Percentiles rank a stretch among this genome's conserved stretches.
These are phyloP conservation scores for Baccha elongata DNA, from an alignment of 2,888 invertebrate genomes.

Conservation along the genomic window DNA sequence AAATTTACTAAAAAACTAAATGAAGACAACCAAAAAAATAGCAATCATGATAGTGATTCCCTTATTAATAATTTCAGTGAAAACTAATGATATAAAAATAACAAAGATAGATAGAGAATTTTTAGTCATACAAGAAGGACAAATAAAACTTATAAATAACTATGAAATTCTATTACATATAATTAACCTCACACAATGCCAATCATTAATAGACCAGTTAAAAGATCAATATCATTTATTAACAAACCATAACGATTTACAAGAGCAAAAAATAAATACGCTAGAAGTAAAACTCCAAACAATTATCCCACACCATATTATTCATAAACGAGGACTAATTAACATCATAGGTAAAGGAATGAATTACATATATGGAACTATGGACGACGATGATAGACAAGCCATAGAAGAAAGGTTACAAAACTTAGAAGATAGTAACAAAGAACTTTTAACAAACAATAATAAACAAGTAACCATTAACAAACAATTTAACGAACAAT, in stretches of 20 bases:
- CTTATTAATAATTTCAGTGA: neutral
- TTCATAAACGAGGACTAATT: constrained; percentile 5
- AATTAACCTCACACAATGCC: constrained; percentile 24
- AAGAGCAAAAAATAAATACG: constrained; percentile 1
- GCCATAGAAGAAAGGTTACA: constrained; percentile 11
- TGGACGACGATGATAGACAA: constrained; percentile 30
- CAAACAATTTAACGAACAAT: neutral
- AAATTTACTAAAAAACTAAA: constrained; percentile 1
- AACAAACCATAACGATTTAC: neutral
- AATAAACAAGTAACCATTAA: constrained; percentile 1
- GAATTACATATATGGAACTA: constrained; percentile 30
- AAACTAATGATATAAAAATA: constrained; percentile 6
- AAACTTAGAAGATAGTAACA: constrained; percentile 7
- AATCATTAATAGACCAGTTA: constrained; percentile 8
- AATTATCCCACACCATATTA: constrained; percentile 13
- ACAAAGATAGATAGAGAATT: constrained; percentile 17
- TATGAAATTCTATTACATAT: constrained; percentile 14
- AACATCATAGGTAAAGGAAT: constrained; percentile 3
- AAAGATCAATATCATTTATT: neutral
- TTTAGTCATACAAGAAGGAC: constrained; percentile 10
- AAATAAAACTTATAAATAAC: constrained; percentile 7
- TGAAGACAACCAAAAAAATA: constrained; percentile 6
- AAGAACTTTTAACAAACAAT: neutral
- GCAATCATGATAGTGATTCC: neutral
- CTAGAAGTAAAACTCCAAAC: constrained; percentile 15